Evolutionary conservation across 2,888 invertebrate genomes (phyloP).

Genomic region (Spodoptera exigua): DNA sequence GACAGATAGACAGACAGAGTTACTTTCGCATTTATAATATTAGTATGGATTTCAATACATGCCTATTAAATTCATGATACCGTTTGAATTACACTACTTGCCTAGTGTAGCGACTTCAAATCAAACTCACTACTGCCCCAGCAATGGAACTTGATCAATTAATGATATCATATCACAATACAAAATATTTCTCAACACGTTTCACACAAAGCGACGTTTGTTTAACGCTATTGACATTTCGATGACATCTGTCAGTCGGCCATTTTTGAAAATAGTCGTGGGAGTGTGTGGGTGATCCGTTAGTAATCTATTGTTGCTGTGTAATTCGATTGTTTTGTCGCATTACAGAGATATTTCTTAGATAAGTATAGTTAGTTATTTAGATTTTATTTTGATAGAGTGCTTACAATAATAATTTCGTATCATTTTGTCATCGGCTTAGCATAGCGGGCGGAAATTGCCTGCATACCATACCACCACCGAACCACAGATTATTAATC

Average conservation of each 20-base stretch:
- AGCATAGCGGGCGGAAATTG: too few species aligned
- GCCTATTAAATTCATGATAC: neutral
- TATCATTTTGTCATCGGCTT: too few species aligned
- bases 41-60: neutral
- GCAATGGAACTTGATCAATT: conserved; percentile 22
- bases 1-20: too few species aligned
- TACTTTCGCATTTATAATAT: too few species aligned
- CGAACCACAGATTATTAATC: too few species aligned
- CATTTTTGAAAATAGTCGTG: conserved; percentile 49
- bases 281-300: conserved; percentile 49
- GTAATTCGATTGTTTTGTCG: conserved; percentile 36
- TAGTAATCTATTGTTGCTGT: conserved; percentile 49
- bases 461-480: too few species aligned
- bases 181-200: conserved; percentile 47
- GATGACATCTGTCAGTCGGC: conserved; percentile 59
- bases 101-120: too few species aligned
- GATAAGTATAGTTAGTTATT: conserved; percentile 12
- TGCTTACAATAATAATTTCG: neutral
- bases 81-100: conserved; percentile 8
- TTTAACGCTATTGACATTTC: conserved; percentile 59
- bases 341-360: conserved; percentile 8
- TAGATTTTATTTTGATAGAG: conserved; percentile 8
- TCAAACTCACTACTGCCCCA: neutral
- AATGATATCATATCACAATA: conserved; percentile 32
- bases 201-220: conserved; percentile 53